Percentiles rank a stretch among this genome's conserved stretches.
phyloP scores from a whole-genome alignment of 1,140 invertebrate genomes.

The Marisa cornuarietis region DNA sequence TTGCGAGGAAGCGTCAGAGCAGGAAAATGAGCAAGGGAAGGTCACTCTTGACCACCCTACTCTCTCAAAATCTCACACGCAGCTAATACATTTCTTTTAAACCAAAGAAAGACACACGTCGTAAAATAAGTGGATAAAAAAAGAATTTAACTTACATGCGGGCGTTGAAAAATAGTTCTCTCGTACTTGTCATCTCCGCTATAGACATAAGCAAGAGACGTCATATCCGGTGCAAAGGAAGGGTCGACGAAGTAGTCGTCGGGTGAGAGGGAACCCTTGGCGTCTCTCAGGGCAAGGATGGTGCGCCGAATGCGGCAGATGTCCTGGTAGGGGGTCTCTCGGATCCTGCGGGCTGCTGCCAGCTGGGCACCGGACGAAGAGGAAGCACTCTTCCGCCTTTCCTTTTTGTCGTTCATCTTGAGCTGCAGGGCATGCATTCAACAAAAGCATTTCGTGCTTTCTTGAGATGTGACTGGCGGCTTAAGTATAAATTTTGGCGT shows the following conservation, averaged over 20 bases:
- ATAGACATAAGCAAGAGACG: slow-evolving; percentile 60
- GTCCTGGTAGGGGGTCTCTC: slow-evolving; percentile 47
- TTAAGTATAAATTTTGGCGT: not conserved
- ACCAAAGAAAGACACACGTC: not conserved
- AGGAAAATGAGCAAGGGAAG: no score
- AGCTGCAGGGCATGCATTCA: not conserved
- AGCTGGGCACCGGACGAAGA: slow-evolving; percentile 16
- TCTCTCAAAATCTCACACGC: no score
- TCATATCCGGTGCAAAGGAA: slow-evolving; percentile 56
- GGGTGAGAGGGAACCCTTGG: slow-evolving; percentile 17
- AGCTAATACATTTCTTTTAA: no score
- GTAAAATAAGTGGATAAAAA: not conserved
- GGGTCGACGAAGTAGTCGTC: slow-evolving; percentile 46
- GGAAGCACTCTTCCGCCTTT: slow-evolving; percentile 14
- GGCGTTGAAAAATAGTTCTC: slow-evolving; percentile 53
- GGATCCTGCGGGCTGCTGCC: slow-evolving; percentile 11
- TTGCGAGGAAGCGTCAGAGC: no score
- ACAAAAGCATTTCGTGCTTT: not conserved
- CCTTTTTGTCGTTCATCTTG: slow-evolving; percentile 11
- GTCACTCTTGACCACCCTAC: no score
- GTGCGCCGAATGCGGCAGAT: slow-evolving; percentile 36
- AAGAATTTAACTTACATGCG: slow-evolving; percentile 43
- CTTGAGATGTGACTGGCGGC: not conserved
- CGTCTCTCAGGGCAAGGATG: slow-evolving; percentile 28
- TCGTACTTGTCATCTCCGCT: slow-evolving; percentile 63